A percentile compares a stretch with the other conserved stretches of the same genome.
phyloP scores from a whole-genome alignment of 1,140 invertebrate genomes.

The Pemphigus obesinymphae region DNA sequence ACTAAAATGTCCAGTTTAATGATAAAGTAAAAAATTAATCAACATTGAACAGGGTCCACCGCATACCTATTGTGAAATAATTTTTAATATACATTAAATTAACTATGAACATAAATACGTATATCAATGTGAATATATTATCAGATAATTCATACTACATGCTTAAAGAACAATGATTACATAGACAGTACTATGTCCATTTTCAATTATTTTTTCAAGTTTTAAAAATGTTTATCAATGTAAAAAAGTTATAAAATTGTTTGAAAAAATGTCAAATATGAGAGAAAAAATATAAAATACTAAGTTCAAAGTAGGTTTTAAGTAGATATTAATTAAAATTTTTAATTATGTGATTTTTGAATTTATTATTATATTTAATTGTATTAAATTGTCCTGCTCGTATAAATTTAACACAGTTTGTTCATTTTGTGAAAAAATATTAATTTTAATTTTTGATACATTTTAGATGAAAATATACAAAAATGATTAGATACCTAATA shows the following conservation, averaged over 20 bases:
- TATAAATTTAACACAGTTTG: too few relatives aligned
- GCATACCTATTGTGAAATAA: not conserved
- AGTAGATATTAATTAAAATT: not conserved
- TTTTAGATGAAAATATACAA: too few relatives aligned
- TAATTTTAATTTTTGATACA: too few relatives aligned
- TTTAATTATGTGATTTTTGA: not conserved
- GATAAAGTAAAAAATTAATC: not conserved
- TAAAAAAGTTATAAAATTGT: not conserved
- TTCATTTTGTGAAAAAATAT: too few relatives aligned
- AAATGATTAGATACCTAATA: too few relatives aligned
- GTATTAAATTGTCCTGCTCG: not conserved
- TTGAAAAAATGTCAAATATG: not conserved
- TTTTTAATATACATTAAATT: not conserved
- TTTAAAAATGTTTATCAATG: not conserved
- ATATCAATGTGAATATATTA: not conserved
- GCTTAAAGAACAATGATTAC: not conserved
- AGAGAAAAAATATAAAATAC: not conserved
- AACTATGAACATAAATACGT: not conserved
- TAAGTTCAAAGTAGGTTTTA: not conserved
- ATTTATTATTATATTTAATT: not conserved
- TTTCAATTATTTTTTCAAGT: not conserved
- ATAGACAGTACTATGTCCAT: not conserved
- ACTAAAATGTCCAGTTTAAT: not conserved
- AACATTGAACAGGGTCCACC: not conserved
- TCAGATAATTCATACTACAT: not conserved